phyloP scores from a whole-genome alignment of 2,888 invertebrate genomes.

The Oasisia sp. region DNA sequence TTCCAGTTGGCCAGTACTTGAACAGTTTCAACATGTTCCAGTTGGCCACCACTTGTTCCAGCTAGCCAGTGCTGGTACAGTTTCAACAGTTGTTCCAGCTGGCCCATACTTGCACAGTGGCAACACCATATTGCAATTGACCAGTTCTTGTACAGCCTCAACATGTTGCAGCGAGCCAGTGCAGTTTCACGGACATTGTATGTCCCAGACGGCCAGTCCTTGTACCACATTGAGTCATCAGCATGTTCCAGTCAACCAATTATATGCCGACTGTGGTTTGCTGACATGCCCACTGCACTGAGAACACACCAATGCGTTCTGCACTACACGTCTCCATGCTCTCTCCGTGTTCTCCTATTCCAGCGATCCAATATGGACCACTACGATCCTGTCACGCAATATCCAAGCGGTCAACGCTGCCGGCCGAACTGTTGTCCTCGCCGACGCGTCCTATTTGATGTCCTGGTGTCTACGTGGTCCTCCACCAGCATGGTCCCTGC shows the following conservation, averaged over 20 bases:
- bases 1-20: background rate
- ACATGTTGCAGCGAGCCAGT: background rate
- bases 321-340: background rate
- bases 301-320: background rate
- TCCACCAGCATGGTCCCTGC: background rate
- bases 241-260: background rate
- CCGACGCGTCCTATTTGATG: background rate
- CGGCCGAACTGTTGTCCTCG: background rate
- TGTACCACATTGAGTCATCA: background rate
- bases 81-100: too few relatives aligned
- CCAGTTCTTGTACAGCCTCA: background rate
- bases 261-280: too few relatives aligned
- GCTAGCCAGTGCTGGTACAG: too few relatives aligned
- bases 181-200: background rate
- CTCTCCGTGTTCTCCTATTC: background rate
- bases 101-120: too few relatives aligned
- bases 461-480: background rate
- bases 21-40: background rate
- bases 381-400: background rate
- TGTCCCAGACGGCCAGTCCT: background rate
- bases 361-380: background rate
- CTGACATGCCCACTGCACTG: too few relatives aligned
- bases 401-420: background rate
- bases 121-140: too few relatives aligned
- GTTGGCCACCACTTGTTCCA: too few relatives aligned